These are phyloP conservation scores for Nymphalis c-album DNA, from an alignment of 2,888 invertebrate species.

Conservation along the genomic window DNA sequence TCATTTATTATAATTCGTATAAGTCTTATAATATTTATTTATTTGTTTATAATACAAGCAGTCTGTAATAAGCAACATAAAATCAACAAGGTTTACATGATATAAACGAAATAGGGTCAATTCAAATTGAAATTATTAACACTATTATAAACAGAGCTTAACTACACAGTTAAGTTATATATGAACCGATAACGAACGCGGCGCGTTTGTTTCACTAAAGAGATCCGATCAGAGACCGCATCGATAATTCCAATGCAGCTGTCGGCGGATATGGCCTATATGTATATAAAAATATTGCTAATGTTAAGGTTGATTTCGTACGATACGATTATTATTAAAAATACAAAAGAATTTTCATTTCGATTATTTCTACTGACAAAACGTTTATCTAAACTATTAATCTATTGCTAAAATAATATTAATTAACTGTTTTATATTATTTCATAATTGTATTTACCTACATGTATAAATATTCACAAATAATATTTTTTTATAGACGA, in stretches of 20 bases:
- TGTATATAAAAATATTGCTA: constrained; percentile 45
- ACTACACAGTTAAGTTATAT: constrained; percentile 60
- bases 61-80: not conserved
- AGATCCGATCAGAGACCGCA: constrained; percentile 64
- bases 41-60: not conserved
- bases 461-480: too few relatives aligned
- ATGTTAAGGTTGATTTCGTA: constrained; percentile 36
- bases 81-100: not conserved
- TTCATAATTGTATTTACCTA: too few relatives aligned
- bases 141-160: constrained; percentile 51
- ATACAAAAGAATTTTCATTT: constrained; percentile 4
- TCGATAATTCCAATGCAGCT: constrained; percentile 59
- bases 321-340: constrained; percentile 11
- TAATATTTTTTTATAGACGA: too few relatives aligned
- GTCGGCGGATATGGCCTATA: constrained; percentile 50
- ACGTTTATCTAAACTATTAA: too few relatives aligned
- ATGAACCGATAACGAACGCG: constrained; percentile 68
- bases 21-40: too few relatives aligned
- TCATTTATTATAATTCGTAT: too few relatives aligned
- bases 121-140: constrained; percentile 28
- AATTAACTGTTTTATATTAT: too few relatives aligned
- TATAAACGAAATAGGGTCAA: not conserved
- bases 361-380: not conserved
- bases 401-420: too few relatives aligned
- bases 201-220: constrained; percentile 62